A percentile compares a stretch with the other conserved stretches of the same genome.
phyloP scores from a whole-genome alignment of 2,797 vertebrate genomes.

The Megalops cyprinoides region DNA sequence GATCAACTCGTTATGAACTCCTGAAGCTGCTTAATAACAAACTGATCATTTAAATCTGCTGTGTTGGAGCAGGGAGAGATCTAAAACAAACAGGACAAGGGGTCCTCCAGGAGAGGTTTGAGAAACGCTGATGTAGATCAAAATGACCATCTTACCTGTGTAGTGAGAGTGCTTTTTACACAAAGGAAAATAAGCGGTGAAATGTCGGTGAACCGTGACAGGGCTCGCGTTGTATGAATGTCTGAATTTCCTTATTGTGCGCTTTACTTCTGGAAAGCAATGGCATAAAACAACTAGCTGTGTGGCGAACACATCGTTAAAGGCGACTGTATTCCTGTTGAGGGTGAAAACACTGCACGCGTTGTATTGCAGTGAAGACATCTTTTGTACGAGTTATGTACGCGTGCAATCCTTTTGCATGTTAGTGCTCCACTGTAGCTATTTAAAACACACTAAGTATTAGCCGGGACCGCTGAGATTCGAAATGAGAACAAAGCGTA shows the following conservation, averaged over 20 bases:
- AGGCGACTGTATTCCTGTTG: constrained; percentile 68
- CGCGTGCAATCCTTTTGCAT: constrained; percentile 72
- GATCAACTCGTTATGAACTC: too few relatives aligned
- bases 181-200: not conserved
- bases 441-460: constrained; percentile 62
- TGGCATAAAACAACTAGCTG: constrained; percentile 47
- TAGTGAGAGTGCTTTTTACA: not conserved
- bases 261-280: constrained; percentile 30
- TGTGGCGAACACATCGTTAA: constrained; percentile 59
- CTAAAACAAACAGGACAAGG: too few relatives aligned
- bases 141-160: too few relatives aligned
- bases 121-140: too few relatives aligned
- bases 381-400: constrained; percentile 66
- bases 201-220: constrained; percentile 7
- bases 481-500: constrained; percentile 38
- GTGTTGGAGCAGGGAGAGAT: too few relatives aligned
- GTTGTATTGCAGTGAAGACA: constrained; percentile 69
- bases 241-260: constrained; percentile 37
- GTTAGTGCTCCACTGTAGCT: constrained; percentile 72
- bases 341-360: constrained; percentile 62
- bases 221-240: constrained; percentile 10
- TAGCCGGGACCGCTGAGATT: constrained; percentile 53
- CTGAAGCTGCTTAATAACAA: too few relatives aligned
- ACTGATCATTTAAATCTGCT: too few relatives aligned
- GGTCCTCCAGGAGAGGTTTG: too few relatives aligned